Base-by-base conservation (phyloP, 2,888 invertebrate genomes). In the Cylloceria caligata region DNA sequence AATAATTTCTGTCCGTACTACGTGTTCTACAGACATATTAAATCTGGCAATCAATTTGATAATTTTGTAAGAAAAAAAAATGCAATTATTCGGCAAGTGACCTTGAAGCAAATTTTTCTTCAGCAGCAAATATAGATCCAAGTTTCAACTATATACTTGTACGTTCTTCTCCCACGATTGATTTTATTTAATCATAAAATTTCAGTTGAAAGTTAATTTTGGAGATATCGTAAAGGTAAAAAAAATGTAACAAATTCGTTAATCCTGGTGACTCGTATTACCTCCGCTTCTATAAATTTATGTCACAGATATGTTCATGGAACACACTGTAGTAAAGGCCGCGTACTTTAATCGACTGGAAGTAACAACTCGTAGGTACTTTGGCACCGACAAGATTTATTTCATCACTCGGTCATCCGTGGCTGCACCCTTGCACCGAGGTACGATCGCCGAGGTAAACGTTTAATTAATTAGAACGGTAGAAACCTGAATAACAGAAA, bases 401-500 rank as follows among this genome's bases (percentile, higher is more conserved):
- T 68, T 68, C 57, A 30, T 47, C 47, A 39, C 49, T 11, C 68
- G 68, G 67, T 68, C 62, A 64, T 39, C 47, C 65, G 67, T 21
- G 19, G 11, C 55, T 21, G 11, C 19, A 36, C 52, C 21, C n/a
- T 19, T 42, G n/a, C 57, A 21, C 16, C 30, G 30, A 47, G 21
- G 39, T 27, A 21, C 30, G 45, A 39, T 52, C 67, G 24, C 36
- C 21, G 62, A 5, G 21, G n/a, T 68, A 52, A 80, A 39, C 68
- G 62, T 62, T 80, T 73, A 72, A 73, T 80, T 74, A 79, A 68
- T 67, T 68, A 55, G 52, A 68, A 27, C 49, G 47, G 39, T 24
- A 39, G 55, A 57, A 42, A 62, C 36, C 13, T 47, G 67, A 73
- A 68, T 21, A n/a, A 42, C 27, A 27, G 24, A 71, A 72, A 60